These are phyloP conservation scores for Ceriagrion tenellum DNA, from an alignment of 2,888 invertebrate species.

Conservation along the genomic window DNA sequence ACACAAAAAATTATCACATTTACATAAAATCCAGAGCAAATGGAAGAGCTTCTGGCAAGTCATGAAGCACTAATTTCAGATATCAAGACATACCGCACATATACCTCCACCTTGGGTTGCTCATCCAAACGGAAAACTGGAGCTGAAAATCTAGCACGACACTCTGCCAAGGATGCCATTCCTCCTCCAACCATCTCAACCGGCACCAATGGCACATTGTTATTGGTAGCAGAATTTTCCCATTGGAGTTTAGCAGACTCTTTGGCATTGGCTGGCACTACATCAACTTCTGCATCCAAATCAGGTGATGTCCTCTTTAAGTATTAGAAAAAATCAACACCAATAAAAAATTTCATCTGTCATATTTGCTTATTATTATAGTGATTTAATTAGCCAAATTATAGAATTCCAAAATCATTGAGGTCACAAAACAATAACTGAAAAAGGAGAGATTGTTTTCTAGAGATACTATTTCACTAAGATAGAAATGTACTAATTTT, in stretches of 20 bases:
- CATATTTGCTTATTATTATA: too few relatives aligned
- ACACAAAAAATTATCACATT: too few relatives aligned
- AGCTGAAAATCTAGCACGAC: conserved; percentile 4
- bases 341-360: background rate
- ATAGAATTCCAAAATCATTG: too few relatives aligned
- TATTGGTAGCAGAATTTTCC: background rate
- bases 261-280: conserved; percentile 6
- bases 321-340: background rate
- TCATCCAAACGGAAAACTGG: conserved; percentile 43
- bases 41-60: background rate
- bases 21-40: background rate
- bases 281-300: conserved; percentile 13
- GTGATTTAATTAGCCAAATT: too few relatives aligned
- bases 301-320: conserved; percentile 28
- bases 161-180: conserved; percentile 48
- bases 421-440: too few relatives aligned
- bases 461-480: too few relatives aligned
- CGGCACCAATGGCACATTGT: conserved; percentile 23
- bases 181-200: conserved; percentile 58
- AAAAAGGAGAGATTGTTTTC: too few relatives aligned
- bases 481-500: too few relatives aligned
- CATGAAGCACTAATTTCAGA: background rate
- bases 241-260: conserved; percentile 11
- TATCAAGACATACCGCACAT: background rate
- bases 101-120: conserved; percentile 51